Evolutionary conservation across 1,140 invertebrate species (phyloP).

Genomic region (Aphelinus certus): DNA sequence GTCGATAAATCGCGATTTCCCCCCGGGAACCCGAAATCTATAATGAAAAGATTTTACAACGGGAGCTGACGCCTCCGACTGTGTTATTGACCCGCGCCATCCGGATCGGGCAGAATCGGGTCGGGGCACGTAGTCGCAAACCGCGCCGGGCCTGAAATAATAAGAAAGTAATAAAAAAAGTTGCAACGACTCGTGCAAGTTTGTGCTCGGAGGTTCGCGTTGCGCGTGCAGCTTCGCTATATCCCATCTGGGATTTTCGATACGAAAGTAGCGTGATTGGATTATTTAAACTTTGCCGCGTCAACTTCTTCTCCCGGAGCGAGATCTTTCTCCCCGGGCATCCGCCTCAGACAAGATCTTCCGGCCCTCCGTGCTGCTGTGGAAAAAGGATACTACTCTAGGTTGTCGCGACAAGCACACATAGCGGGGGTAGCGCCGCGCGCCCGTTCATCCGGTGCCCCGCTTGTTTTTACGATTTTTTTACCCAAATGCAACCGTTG

Average conservation of each 20-base stretch:
- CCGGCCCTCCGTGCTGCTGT: slow-evolving; percentile 1
- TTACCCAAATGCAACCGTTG: too few relatives aligned
- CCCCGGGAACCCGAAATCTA: neutral
- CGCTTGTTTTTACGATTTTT: too few relatives aligned
- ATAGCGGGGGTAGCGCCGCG: too few relatives aligned
- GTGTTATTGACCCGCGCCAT: neutral
- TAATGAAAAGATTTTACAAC: slow-evolving; percentile 21
- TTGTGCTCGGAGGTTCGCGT: too few relatives aligned
- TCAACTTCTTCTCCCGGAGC: neutral
- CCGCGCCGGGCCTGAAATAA: slow-evolving; percentile 16
- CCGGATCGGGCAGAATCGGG: neutral
- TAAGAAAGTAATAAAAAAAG: slow-evolving; percentile 36
- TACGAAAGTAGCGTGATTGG: slow-evolving; percentile 33
- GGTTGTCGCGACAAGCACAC: neutral
- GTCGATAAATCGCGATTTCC: too few relatives aligned
- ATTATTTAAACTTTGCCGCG: slow-evolving; percentile 45
- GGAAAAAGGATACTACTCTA: slow-evolving; percentile 24
- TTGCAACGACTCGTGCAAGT: too few relatives aligned
- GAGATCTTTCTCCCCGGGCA: neutral
- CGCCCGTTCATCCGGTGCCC: too few relatives aligned
- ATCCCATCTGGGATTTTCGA: slow-evolving; percentile 28
- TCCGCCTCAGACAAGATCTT: neutral
- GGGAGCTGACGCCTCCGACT: neutral
- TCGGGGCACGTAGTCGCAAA: neutral
- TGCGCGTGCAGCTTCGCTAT: neutral